These are phyloP conservation scores for Hydra vulgaris DNA, from an alignment of 30 jellyfish, hydroid and myxozoan species.

Conservation along the genomic window DNA sequence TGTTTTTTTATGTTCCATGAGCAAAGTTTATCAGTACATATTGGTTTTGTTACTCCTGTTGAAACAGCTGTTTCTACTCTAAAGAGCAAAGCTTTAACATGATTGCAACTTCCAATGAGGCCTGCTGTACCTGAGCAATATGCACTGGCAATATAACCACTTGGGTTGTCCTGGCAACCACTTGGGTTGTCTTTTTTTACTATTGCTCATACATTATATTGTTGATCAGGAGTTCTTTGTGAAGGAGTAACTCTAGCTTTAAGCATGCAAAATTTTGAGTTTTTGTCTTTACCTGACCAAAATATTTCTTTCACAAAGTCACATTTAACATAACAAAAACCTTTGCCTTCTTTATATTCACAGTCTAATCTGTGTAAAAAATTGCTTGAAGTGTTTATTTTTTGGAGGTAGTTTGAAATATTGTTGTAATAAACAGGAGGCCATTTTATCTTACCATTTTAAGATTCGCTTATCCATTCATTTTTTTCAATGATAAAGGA, in stretches of 20 bases:
- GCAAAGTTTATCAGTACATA: too few relatives aligned
- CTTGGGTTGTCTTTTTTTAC: conserved; percentile 14
- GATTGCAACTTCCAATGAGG: too few relatives aligned
- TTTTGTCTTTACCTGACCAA: conserved; percentile 3
- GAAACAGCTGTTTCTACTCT: too few relatives aligned
- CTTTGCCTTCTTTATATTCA: conserved; percentile 38
- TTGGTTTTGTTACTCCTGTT: too few relatives aligned
- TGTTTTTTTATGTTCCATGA: too few relatives aligned
- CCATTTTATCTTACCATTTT: conserved; percentile 26
- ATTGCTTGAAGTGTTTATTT: conserved; percentile 10
- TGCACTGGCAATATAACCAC: conserved; percentile 19
- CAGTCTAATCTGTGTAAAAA: conserved; percentile 32
- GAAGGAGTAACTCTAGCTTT: conserved; percentile 29
- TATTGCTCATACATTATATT: conserved; percentile 34
- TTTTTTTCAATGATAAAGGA: conserved; percentile 1
- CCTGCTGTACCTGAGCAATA: conserved; percentile 3
- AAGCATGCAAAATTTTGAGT: conserved; percentile 8
- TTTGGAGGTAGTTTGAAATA: conserved; percentile 5
- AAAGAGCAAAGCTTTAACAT: too few relatives aligned
- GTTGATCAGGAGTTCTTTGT: conserved; percentile 24
- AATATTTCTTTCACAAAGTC: conserved; percentile 23
- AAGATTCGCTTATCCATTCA: conserved; percentile 27
- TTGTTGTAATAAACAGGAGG: conserved; percentile 25
- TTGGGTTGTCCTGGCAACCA: too few relatives aligned
- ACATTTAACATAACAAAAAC: conserved; percentile 26